These are phyloP conservation scores for Centruroides sculpturatus DNA, from an alignment of 1,140 invertebrate species.

Conservation along the genomic window DNA sequence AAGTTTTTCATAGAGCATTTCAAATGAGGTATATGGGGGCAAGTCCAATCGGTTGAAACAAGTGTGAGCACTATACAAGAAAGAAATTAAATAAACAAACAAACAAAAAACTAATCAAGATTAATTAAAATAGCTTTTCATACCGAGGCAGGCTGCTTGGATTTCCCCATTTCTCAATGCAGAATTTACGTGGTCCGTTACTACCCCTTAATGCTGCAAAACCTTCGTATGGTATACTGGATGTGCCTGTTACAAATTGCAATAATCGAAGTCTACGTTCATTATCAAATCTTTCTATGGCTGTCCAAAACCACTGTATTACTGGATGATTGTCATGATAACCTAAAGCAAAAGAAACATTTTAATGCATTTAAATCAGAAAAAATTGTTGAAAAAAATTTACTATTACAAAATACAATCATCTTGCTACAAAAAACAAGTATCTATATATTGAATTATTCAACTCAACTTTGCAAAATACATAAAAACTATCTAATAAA, in stretches of 20 bases:
- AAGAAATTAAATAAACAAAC: too few species aligned
- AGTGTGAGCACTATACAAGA: conserved; percentile 61
- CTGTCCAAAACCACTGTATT: conserved; percentile 89
- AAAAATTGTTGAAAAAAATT: too few species aligned
- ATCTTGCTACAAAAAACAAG: too few species aligned
- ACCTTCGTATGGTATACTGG: conserved; percentile 92
- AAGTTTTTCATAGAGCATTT: conserved; percentile 86
- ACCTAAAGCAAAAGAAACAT: conserved; percentile 34
- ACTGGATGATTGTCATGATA: conserved; percentile 91
- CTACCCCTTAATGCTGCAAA: conserved; percentile 87
- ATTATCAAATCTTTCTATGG: conserved; percentile 83
- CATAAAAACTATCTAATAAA: too few species aligned
- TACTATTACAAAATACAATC: too few species aligned
- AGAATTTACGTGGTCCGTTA: conserved; percentile 89
- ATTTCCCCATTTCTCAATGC: conserved; percentile 96
- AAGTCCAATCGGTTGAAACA: conserved; percentile 95
- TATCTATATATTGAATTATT: too few species aligned
- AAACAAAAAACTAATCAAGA: neutral
- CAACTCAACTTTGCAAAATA: too few species aligned
- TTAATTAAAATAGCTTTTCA: conserved; percentile 1
- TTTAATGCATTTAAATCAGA: too few species aligned
- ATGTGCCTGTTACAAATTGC: conserved; percentile 89
- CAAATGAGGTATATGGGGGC: conserved; percentile 84
- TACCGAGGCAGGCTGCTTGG: conserved; percentile 81
- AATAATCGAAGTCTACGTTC: conserved; percentile 79